Conservation (phyloP, 2,797 vertebrate species). For the Phataginus tricuspis region DNA sequence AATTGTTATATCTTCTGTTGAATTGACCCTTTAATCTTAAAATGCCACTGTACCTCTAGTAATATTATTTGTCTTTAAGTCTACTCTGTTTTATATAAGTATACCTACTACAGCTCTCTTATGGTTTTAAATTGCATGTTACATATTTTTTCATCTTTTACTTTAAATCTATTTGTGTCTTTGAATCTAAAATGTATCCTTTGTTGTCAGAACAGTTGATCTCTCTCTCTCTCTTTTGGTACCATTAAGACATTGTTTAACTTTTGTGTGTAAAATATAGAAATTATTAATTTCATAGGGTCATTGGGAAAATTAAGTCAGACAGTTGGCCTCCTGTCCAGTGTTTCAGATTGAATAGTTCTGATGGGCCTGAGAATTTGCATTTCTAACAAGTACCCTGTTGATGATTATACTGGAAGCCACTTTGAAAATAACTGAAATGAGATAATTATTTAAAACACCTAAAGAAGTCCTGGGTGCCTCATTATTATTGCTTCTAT, state of each 20-base stretch:
- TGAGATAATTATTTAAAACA: not conserved
- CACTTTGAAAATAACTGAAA: not conserved
- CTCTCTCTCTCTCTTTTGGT: not conserved
- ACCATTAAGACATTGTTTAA: not conserved
- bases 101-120: not conserved
- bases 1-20: not conserved
- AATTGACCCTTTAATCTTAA: not conserved
- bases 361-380: not conserved
- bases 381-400: not conserved
- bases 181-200: not conserved
- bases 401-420: not conserved
- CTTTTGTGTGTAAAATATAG: not conserved
- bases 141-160: not conserved
- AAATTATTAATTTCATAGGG: not conserved
- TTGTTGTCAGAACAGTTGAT: not conserved
- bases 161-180: not conserved
- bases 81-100: not conserved
- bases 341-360: not conserved
- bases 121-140: not conserved
- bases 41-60: not conserved
- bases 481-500: not conserved
- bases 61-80: not conserved
- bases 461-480: not conserved
- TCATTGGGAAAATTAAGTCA: not conserved
- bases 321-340: not conserved